phyloP scores from a whole-genome alignment of 2,113 vertebrate genomes.

The Triplophysa siluroides region DNA sequence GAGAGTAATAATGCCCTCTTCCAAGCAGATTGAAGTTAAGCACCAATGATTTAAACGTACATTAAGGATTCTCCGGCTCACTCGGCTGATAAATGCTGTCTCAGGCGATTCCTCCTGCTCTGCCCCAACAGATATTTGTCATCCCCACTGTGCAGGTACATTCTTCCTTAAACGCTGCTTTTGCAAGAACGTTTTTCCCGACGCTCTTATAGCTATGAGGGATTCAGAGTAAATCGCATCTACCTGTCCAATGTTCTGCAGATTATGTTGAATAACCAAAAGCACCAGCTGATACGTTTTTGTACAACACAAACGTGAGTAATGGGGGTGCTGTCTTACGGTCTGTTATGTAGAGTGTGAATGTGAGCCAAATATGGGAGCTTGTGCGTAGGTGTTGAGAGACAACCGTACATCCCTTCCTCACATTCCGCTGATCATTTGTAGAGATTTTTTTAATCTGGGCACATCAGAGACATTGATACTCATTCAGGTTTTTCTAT shows the following conservation, averaged over 20 bases:
- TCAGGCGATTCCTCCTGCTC: not conserved
- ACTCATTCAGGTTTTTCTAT: constrained; percentile 2
- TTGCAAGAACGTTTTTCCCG: constrained; percentile 4
- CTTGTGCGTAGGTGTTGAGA: not conserved
- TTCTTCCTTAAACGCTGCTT: constrained; percentile 35
- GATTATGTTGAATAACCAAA: not conserved
- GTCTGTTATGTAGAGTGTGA: constrained; percentile 38
- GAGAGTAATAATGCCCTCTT: constrained; percentile 51
- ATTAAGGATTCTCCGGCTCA: constrained; percentile 45
- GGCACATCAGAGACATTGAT: constrained; percentile 2
- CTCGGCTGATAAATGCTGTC: constrained; percentile 38
- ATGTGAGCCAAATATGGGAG: not conserved
- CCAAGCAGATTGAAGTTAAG: constrained; percentile 57
- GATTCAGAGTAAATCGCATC: constrained; percentile 16
- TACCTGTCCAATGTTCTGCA: not conserved
- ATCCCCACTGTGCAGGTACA: constrained; percentile 21
- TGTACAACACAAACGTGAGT: constrained; percentile 7
- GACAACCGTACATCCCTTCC: constrained; percentile 5
- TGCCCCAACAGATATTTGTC: constrained; percentile 40
- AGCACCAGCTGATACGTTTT: constrained; percentile 1
- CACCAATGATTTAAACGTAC: constrained; percentile 55
- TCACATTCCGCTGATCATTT: constrained; percentile 14
- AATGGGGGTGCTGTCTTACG: not conserved
- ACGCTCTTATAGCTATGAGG: constrained; percentile 26
- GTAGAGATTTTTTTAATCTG: not conserved